A percentile compares a stretch with the other conserved stretches of the same genome.
These are phyloP conservation scores for Hyperopisus bebe DNA, from an alignment of 2,113 vertebrate species.

Conservation along the genomic window DNA sequence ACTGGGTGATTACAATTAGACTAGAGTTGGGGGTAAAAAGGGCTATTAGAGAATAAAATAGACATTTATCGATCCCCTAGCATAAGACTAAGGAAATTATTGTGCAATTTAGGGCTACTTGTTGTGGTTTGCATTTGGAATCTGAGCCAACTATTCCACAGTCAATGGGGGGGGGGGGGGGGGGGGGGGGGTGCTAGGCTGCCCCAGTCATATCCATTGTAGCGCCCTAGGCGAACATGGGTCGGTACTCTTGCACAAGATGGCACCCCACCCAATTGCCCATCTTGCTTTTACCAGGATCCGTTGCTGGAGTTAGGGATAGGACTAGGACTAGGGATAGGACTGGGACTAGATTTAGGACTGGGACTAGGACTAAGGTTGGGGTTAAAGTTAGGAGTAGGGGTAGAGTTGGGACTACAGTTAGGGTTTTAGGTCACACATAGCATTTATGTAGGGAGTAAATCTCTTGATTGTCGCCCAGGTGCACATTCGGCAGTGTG, in stretches of 20 bases:
- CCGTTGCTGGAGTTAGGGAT: not conserved
- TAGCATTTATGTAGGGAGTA: not conserved
- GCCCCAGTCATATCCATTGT: not conserved
- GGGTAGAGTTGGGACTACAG: not conserved
- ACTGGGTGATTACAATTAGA: not conserved
- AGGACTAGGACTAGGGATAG: not conserved
- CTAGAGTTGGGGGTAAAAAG: not conserved
- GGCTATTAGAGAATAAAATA: not conserved
- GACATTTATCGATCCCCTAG: not conserved
- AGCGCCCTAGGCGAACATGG: not conserved
- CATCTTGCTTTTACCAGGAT: not conserved
- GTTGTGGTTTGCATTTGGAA: not conserved
- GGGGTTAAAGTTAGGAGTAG: not conserved
- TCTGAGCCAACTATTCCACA: not conserved
- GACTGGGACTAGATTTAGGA: not conserved
- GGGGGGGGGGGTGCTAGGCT: too few relatives aligned
- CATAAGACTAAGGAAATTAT: not conserved
- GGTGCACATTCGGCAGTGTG: not conserved
- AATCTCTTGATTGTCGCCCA: not conserved
- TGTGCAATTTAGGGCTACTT: not conserved
- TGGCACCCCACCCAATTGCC: not conserved
- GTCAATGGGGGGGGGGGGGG: not conserved
- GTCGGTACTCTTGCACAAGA: not conserved
- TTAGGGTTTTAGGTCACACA: not conserved
- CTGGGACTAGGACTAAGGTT: not conserved